Base-by-base conservation (phyloP, 2,888 invertebrate genomes). In the Lithophane ornitopus region DNA sequence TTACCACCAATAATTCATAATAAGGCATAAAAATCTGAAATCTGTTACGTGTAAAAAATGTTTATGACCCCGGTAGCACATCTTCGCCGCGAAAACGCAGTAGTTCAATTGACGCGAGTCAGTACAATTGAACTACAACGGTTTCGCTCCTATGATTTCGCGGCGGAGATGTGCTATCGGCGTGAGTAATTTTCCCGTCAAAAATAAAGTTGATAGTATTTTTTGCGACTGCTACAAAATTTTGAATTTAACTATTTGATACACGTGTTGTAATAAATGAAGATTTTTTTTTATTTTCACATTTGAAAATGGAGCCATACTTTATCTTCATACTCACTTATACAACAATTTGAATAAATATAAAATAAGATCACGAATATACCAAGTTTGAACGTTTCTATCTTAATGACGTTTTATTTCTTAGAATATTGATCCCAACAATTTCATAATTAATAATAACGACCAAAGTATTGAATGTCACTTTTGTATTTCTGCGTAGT, bases 401-500 rank as follows among this genome's bases (percentile, higher is more conserved):
- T 41, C 52, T 81, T 81, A 82, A 80, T 52, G 72, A 78, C 28
- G 59, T 76, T 68, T 85, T 73, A 59, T 76, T 76, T 82, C 59
- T 62, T 78, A 73, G 71, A 61, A 81, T 81, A 72, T 69, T 65
- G 61, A 70, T 72, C 77, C 66, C 72, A 85, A 78, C 65, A 72
- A 81, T 82, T 85, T 74, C 82, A 81, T 75, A 80, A 75, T 75
- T 76, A 81, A 76, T 80, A 82, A 80, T 78, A 78, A 85, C 81
- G 87, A 89, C 86, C 88, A 88, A 89, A 77, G 73, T 77, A 74
- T 80, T 85, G 74, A 79, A 85, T 85, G 85, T 88, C 85, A 81
- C 69, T 84, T 84, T 88, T 88, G 79, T 87, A 88, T 78, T 80
- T 80, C 76, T 69, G 82, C 67, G 81, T 87, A 87, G 72, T 78